Conservation (phyloP, 2,797 vertebrate species). For the Malacoraja senta region DNA sequence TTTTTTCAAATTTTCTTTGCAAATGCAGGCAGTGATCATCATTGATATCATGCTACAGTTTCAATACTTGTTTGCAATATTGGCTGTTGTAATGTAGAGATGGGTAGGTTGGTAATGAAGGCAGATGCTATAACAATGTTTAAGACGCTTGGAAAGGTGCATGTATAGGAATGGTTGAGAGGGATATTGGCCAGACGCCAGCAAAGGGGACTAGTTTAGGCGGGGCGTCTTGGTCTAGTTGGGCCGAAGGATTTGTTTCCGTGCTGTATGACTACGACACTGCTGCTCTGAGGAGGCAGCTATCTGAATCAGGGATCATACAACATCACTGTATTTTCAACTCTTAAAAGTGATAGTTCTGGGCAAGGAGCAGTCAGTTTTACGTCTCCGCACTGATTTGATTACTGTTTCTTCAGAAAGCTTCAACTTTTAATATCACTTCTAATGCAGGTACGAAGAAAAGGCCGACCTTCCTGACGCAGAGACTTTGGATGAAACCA, state of each 20-base stretch:
- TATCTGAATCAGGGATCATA: background rate
- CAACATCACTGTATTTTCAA: background rate
- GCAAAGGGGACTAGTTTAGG: too few species aligned
- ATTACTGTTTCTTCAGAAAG: background rate
- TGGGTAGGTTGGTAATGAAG: background rate
- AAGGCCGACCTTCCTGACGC: background rate
- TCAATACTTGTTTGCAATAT: background rate
- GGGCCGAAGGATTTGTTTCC: too few species aligned
- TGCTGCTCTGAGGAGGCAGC: background rate
- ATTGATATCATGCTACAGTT: background rate
- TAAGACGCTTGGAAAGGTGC: too few species aligned
- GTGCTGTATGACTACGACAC: too few species aligned
- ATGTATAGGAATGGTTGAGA: too few species aligned
- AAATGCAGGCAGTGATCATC: background rate
- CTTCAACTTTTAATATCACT: background rate
- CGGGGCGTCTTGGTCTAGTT: too few species aligned
- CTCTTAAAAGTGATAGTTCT: background rate
- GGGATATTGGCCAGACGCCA: too few species aligned
- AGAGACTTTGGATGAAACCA: constrained; percentile 10
- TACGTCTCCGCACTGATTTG: background rate
- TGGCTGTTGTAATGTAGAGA: background rate
- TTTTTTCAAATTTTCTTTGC: background rate
- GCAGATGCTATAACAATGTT: too few species aligned
- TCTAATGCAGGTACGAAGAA: constrained; percentile 18
- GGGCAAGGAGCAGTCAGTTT: background rate